Evolutionary conservation across 2,797 vertebrate genomes (phyloP), one percentile per base, ranked within the genome.

Genomic region (Sebastes elongatus): DNA sequence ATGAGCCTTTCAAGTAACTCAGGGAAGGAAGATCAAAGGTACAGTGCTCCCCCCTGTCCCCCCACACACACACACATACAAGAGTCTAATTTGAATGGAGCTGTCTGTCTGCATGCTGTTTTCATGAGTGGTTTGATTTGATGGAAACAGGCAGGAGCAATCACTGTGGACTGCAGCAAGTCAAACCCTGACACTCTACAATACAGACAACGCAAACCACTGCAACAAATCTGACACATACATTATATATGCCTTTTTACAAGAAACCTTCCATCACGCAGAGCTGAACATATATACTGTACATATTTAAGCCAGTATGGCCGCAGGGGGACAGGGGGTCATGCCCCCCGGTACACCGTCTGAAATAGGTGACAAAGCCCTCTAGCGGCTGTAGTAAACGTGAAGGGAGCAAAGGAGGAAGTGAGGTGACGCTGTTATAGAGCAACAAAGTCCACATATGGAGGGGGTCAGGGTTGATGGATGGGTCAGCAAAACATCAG

Each of bases 61-160:
- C 16, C 0, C 42, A 46, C 46, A 49, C 18, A 49, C 46, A 49
- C 8, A 18, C 56, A 55, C 20, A 73, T 42, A 68, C 10, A 22
- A 30, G n/a, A 65, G 20, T 18, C 8, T 60, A 60, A 42, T 71
- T 42, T 60, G 46, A 72, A 67, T 28, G 30, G 60, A 80, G 32
- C 14, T 23, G 73, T 63, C 23, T 52, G 42, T 53, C 33, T 62
- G 27, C 27, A 18, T 46, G n/a, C 71, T 60, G 71, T 46, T 55
- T 73, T 55, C 18, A 55, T 59, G 38, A 73, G 52, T 5, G 1
- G 25, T 52, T 67, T 76, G 71, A 84, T 62, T 63, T 59, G 16
- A 71, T 66, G 33, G 23, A 42, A 63, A 22, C 62, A 52, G 57
- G 61, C 76, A 66, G 27, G 33, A 55, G 27, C 18, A 59, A 52